Conservation (phyloP, 2,113 vertebrate species). For the Numida meleagris region DNA sequence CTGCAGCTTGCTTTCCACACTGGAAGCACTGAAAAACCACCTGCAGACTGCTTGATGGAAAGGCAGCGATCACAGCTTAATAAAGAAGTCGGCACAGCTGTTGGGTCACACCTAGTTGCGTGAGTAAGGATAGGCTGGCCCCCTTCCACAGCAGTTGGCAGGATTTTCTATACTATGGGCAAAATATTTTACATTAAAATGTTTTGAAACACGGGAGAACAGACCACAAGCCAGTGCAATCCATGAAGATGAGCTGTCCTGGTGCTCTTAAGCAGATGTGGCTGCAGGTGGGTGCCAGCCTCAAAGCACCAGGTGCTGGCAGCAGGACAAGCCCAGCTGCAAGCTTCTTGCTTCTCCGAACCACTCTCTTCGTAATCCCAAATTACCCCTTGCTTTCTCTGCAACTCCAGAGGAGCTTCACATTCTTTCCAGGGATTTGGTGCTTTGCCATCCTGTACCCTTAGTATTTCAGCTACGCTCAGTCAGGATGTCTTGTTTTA, state of each 20-base stretch:
- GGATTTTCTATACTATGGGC: not conserved
- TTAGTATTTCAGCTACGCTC: not conserved
- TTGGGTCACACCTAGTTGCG: not conserved
- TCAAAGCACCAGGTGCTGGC: not conserved
- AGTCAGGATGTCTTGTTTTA: not conserved
- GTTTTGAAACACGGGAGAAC: not conserved
- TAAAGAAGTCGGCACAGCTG: fast-evolving
- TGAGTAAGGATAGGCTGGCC: not conserved
- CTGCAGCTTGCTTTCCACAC: not conserved
- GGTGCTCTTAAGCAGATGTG: not conserved
- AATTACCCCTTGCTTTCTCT: not conserved
- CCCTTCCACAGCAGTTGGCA: conserved; percentile 9
- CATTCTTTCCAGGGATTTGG: not conserved
- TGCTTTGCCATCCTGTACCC: not conserved
- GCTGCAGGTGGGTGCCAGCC: not conserved
- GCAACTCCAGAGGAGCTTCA: not conserved
- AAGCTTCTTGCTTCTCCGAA: not conserved
- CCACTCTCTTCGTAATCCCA: not conserved
- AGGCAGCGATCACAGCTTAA: not conserved
- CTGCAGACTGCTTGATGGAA: not conserved
- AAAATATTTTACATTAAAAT: not conserved
- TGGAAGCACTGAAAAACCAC: not conserved
- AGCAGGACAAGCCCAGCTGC: not conserved
- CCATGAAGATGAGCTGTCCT: not conserved
- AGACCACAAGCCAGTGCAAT: fast-evolving